A percentile compares a stretch with the other conserved stretches of the same genome.
phyloP scores from a whole-genome alignment of 2,888 invertebrate genomes.

The Abrostola triplasia region DNA sequence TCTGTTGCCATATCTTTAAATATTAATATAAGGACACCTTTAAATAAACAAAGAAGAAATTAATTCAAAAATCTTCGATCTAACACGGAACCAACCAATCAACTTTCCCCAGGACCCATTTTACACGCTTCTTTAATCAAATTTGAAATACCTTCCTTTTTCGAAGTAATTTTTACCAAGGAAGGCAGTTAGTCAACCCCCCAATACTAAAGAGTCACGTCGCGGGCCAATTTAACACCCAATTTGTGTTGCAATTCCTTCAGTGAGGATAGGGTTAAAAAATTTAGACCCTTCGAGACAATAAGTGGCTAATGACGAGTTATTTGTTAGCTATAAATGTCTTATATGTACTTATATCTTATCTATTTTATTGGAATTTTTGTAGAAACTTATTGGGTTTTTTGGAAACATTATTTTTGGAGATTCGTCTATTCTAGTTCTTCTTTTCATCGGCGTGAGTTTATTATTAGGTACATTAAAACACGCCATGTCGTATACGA shows the following conservation, averaged over 20 bases:
- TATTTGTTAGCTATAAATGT: constrained; percentile 14
- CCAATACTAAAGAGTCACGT: constrained; percentile 76
- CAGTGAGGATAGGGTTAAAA: constrained; percentile 63
- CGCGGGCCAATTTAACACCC: constrained; percentile 79
- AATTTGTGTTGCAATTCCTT: constrained; percentile 71
- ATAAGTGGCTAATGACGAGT: constrained; percentile 28
- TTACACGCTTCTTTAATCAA: constrained; percentile 27
- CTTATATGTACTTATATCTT: too few species aligned
- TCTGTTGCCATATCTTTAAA: too few species aligned
- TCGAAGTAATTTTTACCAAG: constrained; percentile 27
- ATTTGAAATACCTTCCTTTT: constrained; percentile 18
- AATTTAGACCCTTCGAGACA: constrained; percentile 39
- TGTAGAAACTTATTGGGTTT: too few species aligned
- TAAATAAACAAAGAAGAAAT: not conserved
- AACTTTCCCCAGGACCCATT: not conserved
- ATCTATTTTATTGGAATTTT: too few species aligned
- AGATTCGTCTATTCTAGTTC: too few species aligned
- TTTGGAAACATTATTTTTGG: too few species aligned
- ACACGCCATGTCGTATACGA: too few species aligned
- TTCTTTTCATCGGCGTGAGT: too few species aligned
- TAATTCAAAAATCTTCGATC: not conserved
- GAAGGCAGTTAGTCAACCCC: constrained; percentile 44
- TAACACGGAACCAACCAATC: not conserved
- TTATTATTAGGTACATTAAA: too few species aligned
- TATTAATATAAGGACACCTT: too few species aligned